Conservation (phyloP, 1,140 invertebrate genomes). For the Pantala flavescens region DNA sequence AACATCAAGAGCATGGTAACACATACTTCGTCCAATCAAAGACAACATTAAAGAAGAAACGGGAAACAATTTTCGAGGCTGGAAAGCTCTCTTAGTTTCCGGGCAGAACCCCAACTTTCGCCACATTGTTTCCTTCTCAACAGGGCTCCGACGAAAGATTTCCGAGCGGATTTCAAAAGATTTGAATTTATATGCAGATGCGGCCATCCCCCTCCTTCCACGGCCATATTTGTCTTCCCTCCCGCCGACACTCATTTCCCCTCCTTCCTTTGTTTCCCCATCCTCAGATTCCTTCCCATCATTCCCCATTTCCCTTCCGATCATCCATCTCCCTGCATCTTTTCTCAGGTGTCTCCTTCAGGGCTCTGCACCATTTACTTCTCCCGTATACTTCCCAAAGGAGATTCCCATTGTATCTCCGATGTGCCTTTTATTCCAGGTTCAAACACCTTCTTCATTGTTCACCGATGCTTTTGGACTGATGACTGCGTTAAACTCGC, state of each 20-base stretch:
- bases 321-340: neutral
- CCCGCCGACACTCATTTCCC: neutral
- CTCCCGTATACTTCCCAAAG: no score
- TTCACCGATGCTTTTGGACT: no score
- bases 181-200: constrained; percentile 10
- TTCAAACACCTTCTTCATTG: no score
- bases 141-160: neutral
- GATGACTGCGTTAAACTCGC: no score
- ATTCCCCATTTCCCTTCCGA: constrained; percentile 3
- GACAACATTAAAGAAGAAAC: no score
- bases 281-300: neutral
- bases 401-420: no score
- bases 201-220: neutral
- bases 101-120: neutral
- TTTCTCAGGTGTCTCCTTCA: neutral
- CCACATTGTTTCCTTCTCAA: neutral
- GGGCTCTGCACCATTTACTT: neutral
- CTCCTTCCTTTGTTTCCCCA: neutral
- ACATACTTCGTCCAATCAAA: no score
- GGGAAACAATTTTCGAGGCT: no score
- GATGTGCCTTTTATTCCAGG: no score
- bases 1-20: no score
- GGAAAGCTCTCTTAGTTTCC: no score
- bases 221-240: neutral
- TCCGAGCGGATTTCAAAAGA: constrained; percentile 8